Base-by-base conservation (phyloP, 2,888 invertebrate species). In the Drosophila fungiperda region DNA sequence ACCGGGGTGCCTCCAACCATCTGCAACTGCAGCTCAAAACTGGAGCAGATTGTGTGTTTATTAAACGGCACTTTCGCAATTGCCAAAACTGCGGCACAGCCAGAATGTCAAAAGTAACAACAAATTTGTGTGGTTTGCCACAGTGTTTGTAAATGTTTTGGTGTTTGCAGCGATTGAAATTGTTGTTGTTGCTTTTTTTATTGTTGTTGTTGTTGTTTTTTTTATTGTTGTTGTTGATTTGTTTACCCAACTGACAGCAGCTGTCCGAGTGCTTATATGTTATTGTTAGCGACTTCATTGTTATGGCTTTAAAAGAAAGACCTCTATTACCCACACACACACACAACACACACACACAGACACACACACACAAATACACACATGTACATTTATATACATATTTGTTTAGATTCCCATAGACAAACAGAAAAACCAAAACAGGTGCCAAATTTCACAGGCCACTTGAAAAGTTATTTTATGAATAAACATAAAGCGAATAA, bases 111-210 rank as follows among this genome's bases (percentile, higher is more conserved):
- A 64, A 42, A 45, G 17, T 55, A 71, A 67, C 52, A 42, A 17
- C 49, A 53, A 68, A 73, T 62, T 64, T 65, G 48, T 67, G 76
- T 50, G 76, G 80, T 60, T 66, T 53, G 66, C 80, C 83, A 63
- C 67, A 73, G 62, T 71, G 80, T 80, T 77, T 83, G 83, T 54
- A 73, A 82, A 86, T 80, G 83, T 83, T 82, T 80, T 64, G 60
- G 48, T 58, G 57, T 72, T 79, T 66, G 65, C 53, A 61, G 53
- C 55, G 45, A 58, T 78, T 82, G 65, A 52, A 68, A 62, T 68
- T 68, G 60, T 55, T 80, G 50, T 45, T 58, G n/a, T 42, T 32
- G 26, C 29, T 45, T 35, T 68, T 26, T 26, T 23, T 23, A 62
- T 68, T 68, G 59, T 55, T 80, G 50, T 42, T 58, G n/a, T 42